phyloP scores from a whole-genome alignment of 2,888 invertebrate genomes.

The Scaptomyza cyrtandrae region DNA sequence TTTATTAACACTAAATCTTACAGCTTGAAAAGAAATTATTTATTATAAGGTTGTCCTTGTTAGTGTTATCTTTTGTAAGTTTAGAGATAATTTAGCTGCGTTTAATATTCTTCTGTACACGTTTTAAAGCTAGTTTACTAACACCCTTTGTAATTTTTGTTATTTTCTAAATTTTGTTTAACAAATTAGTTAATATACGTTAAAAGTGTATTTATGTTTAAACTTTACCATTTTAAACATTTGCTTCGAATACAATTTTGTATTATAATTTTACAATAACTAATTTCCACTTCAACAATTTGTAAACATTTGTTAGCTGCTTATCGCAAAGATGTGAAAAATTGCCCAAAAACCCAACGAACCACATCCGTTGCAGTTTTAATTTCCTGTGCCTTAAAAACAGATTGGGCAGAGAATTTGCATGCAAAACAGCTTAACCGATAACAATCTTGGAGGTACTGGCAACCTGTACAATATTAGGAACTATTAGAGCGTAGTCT shows the following conservation, averaged over 20 bases:
- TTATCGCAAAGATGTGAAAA: constrained; percentile 21
- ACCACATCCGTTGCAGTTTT: constrained; percentile 44
- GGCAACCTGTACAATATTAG: neutral
- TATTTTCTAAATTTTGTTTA: neutral
- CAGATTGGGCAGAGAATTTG: constrained; percentile 11
- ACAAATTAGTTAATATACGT: too few relatives aligned
- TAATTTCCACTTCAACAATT: neutral
- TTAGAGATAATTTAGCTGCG: too few relatives aligned
- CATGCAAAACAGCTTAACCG: constrained; percentile 13
- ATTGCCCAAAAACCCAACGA: constrained; percentile 1
- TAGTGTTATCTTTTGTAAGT: neutral
- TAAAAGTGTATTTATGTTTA: neutral
- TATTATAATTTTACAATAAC: constrained; percentile 1
- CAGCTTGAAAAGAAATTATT: neutral
- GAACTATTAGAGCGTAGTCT: neutral
- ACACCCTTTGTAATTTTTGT: too few relatives aligned
- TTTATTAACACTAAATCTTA: constrained; percentile 2
- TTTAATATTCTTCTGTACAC: too few relatives aligned
- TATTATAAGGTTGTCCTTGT: neutral
- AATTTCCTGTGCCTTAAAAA: constrained; percentile 43
- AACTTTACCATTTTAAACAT: too few relatives aligned
- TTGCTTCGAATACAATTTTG: neutral
- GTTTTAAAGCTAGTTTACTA: too few relatives aligned
- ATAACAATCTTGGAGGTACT: constrained; percentile 6
- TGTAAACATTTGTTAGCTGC: constrained; percentile 15